phyloP scores from a whole-genome alignment of 2,797 vertebrate species.

The Parotocinclus haroldoi region DNA sequence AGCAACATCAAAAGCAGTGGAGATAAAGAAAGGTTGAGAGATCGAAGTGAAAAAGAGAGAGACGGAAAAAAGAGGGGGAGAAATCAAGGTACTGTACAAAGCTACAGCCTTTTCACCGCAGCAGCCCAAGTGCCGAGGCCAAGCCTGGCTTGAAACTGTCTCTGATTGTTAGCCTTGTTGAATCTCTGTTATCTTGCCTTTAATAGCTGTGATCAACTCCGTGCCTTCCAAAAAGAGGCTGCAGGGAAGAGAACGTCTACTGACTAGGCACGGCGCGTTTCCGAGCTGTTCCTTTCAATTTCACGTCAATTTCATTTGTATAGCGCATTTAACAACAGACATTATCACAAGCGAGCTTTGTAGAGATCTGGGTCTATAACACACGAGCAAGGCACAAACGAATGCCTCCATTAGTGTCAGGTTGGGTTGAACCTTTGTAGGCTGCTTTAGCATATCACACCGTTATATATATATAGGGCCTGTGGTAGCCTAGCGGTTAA shows the following conservation, averaged over 20 bases:
- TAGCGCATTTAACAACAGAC: slow-evolving; percentile 20
- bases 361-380: slow-evolving; percentile 9
- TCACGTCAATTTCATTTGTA: slow-evolving; percentile 20
- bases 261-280: slow-evolving; percentile 19
- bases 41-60: neutral
- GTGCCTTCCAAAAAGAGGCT: slow-evolving; percentile 31
- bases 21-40: neutral
- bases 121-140: slow-evolving; percentile 17
- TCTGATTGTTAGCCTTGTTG: slow-evolving; percentile 44
- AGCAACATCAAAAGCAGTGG: slow-evolving; percentile 35
- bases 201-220: slow-evolving; percentile 59
- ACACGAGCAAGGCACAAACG: slow-evolving; percentile 1
- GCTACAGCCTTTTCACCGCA: slow-evolving; percentile 24
- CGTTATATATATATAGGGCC: too few relatives aligned
- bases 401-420: too few relatives aligned
- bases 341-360: slow-evolving; percentile 18
- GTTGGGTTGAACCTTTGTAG: too few relatives aligned
- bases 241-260: slow-evolving; percentile 48
- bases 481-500: too few relatives aligned
- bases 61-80: slow-evolving; percentile 1
- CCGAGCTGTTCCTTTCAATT: slow-evolving; percentile 20
- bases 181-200: slow-evolving; percentile 47
- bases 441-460: too few relatives aligned
- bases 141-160: slow-evolving; percentile 30
- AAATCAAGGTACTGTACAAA: slow-evolving; percentile 21